These are phyloP conservation scores for Erinaceus europaeus DNA, from an alignment of 2,113 vertebrate genomes.

Conservation along the genomic window DNA sequence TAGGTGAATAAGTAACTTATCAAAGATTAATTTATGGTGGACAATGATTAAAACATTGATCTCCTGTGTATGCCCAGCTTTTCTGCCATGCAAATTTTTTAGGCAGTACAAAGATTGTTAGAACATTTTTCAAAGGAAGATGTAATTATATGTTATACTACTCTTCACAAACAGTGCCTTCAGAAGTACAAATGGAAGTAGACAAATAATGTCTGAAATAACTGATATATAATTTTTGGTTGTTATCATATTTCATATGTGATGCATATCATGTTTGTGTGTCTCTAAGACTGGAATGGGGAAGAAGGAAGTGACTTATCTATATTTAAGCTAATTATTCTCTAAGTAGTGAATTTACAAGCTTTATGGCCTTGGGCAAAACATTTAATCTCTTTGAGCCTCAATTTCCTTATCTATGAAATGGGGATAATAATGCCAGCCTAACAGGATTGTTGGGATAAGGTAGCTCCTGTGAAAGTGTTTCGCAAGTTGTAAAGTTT, in stretches of 20 bases:
- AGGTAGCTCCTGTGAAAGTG: constrained; percentile 54
- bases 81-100: constrained; percentile 11
- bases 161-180: constrained; percentile 5
- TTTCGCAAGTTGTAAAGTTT: constrained; percentile 40
- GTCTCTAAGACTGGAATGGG: constrained; percentile 31
- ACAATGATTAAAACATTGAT: background rate
- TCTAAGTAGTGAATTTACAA: constrained; percentile 60
- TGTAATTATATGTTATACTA: background rate
- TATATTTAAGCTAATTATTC: constrained; percentile 71
- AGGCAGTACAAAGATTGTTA: background rate
- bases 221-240: background rate
- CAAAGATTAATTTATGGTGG: constrained; percentile 5
- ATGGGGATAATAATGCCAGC: constrained; percentile 51
- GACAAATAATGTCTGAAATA: background rate
- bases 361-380: constrained; percentile 59
- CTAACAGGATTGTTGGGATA: constrained; percentile 4
- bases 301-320: constrained; percentile 70
- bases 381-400: constrained; percentile 61
- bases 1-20: constrained; percentile 26
- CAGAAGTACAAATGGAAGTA: background rate
- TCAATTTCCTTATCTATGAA: constrained; percentile 70
- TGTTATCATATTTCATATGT: constrained; percentile 24
- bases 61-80: background rate
- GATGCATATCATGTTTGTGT: constrained; percentile 34
- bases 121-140: constrained; percentile 11